phyloP scores from a whole-genome alignment of 2,888 invertebrate species.

The Diabrotica balteata region DNA sequence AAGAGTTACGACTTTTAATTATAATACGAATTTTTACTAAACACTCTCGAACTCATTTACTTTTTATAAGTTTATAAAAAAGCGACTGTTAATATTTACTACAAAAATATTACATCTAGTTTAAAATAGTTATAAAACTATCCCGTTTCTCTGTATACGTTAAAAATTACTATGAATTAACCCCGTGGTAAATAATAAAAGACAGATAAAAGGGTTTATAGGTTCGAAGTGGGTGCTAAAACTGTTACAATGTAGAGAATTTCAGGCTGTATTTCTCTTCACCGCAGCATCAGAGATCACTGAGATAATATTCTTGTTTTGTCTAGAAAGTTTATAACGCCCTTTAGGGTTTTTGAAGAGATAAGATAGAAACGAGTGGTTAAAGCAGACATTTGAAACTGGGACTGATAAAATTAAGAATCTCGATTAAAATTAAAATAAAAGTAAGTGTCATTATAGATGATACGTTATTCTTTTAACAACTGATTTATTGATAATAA shows the following conservation, averaged over 20 bases:
- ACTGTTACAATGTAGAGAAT: conserved; percentile 22
- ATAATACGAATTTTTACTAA: too few relatives aligned
- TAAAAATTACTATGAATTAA: conserved; percentile 3
- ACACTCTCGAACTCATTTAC: too few relatives aligned
- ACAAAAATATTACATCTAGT: too few relatives aligned
- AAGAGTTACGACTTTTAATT: too few relatives aligned
- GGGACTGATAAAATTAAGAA: neutral
- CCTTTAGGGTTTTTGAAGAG: conserved; percentile 13
- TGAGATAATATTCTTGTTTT: conserved; percentile 27
- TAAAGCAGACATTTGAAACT: neutral
- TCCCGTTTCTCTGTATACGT: too few relatives aligned
- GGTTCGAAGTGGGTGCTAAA: conserved; percentile 10
- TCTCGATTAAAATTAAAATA: neutral
- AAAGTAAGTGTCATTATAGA: too few relatives aligned
- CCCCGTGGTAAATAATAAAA: conserved; percentile 18
- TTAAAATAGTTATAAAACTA: too few relatives aligned
- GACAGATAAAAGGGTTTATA: conserved; percentile 32
- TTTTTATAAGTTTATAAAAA: too few relatives aligned
- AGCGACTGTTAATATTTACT: too few relatives aligned
- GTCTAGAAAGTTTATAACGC: conserved; percentile 26
- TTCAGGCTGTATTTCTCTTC: conserved; percentile 23
- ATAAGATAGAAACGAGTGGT: neutral
- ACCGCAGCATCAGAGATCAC: conserved; percentile 22
- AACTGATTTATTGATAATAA: too few relatives aligned
- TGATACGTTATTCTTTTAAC: too few relatives aligned